phyloP scores from a whole-genome alignment of 2,797 vertebrate species.

The Malacoraja senta region DNA sequence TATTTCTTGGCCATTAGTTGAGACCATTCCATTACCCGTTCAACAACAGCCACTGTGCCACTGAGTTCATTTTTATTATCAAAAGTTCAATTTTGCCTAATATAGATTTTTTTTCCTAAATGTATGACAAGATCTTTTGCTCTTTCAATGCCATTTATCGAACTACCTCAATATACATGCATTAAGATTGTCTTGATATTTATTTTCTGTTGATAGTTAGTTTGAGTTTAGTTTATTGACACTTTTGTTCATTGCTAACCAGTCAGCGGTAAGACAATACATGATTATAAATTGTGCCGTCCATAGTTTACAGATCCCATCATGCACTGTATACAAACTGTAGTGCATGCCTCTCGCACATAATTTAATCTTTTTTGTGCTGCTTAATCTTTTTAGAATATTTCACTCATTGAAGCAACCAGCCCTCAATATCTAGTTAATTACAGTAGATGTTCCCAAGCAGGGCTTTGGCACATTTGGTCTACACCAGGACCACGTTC shows the following conservation, averaged over 20 bases:
- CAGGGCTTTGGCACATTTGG: neutral
- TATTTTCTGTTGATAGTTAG: neutral
- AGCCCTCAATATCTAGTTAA: neutral
- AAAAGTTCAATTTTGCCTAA: too few relatives aligned
- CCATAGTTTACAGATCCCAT: neutral
- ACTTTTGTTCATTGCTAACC: too few relatives aligned
- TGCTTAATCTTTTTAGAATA: neutral
- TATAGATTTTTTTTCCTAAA: neutral
- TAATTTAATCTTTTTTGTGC: neutral
- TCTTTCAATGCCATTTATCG: neutral
- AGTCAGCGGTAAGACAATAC: too few relatives aligned
- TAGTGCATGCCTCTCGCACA: neutral
- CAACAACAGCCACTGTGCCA: too few relatives aligned
- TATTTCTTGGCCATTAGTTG: too few relatives aligned
- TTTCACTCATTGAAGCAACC: neutral
- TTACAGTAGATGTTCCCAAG: neutral
- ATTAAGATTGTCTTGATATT: neutral
- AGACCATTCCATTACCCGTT: too few relatives aligned
- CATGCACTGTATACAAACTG: neutral
- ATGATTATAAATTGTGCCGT: too few relatives aligned
- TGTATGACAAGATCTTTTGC: neutral
- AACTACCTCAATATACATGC: neutral
- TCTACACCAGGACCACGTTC: neutral
- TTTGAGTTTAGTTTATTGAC: too few relatives aligned
- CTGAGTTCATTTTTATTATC: too few relatives aligned